Evolutionary conservation across 2,888 invertebrate species (phyloP).

Genomic region (Amblyteles armatorius): DNA sequence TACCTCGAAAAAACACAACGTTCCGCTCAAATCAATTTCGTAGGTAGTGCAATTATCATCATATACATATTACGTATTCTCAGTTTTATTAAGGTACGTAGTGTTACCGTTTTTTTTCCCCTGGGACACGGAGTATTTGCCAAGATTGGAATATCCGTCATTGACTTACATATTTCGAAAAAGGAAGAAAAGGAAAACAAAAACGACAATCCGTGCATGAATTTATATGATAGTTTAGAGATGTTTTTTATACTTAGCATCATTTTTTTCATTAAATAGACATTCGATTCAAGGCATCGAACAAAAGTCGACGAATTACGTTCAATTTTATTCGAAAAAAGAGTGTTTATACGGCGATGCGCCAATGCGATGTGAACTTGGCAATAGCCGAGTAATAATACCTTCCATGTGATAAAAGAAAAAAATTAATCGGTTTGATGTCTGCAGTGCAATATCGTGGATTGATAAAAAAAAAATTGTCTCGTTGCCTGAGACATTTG

Average conservation of each 20-base stretch:
- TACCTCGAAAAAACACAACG: not conserved
- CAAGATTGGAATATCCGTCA: not conserved
- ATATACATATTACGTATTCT: constrained; percentile 21
- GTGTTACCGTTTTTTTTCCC: not conserved
- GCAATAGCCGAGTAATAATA: not conserved
- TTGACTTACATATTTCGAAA: constrained; percentile 18
- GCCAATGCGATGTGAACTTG: not conserved
- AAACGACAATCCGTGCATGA: not conserved
- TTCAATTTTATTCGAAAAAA: not conserved
- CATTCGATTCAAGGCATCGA: constrained; percentile 7
- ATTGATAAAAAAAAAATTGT: constrained; percentile 15
- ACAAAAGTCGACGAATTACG: not conserved
- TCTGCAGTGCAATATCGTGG: constrained; percentile 67
- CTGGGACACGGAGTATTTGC: not conserved
- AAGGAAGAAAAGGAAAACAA: not conserved
- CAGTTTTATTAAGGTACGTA: not conserved
- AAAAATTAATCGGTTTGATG: constrained; percentile 63
- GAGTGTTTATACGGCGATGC: not conserved
- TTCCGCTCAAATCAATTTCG: not conserved
- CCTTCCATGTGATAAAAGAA: constrained; percentile 68
- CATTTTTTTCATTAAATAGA: not conserved
- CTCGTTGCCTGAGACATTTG: constrained; percentile 37
- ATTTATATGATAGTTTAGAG: constrained; percentile 7
- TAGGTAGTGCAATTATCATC: constrained; percentile 39
- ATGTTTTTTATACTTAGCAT: not conserved